These are phyloP conservation scores for Acanthopagrus latus DNA, from an alignment of 2,797 vertebrate species.

Conservation along the genomic window DNA sequence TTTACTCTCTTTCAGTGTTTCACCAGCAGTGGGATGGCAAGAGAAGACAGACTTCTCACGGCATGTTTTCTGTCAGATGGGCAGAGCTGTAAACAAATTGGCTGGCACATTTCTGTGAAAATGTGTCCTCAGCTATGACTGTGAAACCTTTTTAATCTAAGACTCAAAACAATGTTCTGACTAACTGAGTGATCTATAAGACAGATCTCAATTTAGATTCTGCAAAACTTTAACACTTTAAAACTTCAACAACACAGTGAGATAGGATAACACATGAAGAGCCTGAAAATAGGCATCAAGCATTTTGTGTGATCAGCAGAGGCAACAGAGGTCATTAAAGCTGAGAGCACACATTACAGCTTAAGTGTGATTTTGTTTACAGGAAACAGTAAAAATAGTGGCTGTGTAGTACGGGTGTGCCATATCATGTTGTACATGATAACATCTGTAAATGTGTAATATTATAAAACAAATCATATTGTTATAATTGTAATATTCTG, in stretches of 20 bases:
- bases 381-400: constrained; percentile 20
- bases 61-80: constrained; percentile 43
- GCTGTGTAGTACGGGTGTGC: too few species aligned
- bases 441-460: too few species aligned
- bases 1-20: constrained; percentile 20
- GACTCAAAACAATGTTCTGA: constrained; percentile 9
- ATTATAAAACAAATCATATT: too few species aligned
- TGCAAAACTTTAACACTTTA: not conserved
- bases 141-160: not conserved
- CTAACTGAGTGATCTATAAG: constrained; percentile 13
- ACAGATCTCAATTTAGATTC: not conserved
- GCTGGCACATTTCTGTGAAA: constrained; percentile 10
- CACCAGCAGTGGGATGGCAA: constrained; percentile 47
- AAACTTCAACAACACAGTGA: not conserved
- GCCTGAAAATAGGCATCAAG: not conserved
- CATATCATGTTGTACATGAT: too few species aligned
- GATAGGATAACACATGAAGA: not conserved
- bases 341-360: constrained; percentile 12
- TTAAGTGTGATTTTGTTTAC: constrained; percentile 42
- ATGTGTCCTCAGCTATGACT: constrained; percentile 11
- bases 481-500: too few species aligned
- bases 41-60: constrained; percentile 46
- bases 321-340: constrained; percentile 17
- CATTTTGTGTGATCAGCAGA: not conserved
- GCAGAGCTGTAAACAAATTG: constrained; percentile 15